These are phyloP conservation scores for Drosophila pseudoananassae DNA, from an alignment of 1,140 invertebrate genomes.

Conservation along the genomic window DNA sequence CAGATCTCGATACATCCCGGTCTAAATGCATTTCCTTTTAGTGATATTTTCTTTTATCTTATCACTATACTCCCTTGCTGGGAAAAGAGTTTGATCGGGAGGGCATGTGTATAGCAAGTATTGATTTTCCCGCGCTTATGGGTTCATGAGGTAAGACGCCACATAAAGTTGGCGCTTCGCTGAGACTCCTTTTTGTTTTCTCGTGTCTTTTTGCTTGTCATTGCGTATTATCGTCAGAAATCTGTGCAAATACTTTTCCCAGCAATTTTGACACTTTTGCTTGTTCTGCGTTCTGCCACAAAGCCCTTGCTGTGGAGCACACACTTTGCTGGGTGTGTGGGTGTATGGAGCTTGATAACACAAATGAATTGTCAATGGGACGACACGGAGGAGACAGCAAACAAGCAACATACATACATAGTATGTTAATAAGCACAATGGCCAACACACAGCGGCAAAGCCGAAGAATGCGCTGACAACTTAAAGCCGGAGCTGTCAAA, in stretches of 20 bases:
- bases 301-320: conserved; percentile 33
- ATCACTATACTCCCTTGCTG: no score
- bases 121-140: not conserved
- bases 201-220: conserved; percentile 30
- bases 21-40: not conserved
- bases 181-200: not conserved
- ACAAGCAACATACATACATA: conserved; percentile 46
- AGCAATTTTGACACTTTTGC: conserved; percentile 49
- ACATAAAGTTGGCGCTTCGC: not conserved
- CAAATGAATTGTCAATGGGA: conserved; percentile 76
- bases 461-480: conserved; percentile 75
- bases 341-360: conserved; percentile 43
- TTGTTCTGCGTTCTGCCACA: conserved; percentile 36
- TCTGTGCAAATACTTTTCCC: conserved; percentile 48
- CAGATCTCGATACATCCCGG: not conserved
- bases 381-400: conserved; percentile 51
- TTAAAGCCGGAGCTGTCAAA: conserved; percentile 77
- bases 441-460: conserved; percentile 23
- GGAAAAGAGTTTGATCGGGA: not conserved
- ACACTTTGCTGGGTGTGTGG: not conserved
- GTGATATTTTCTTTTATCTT: not conserved
- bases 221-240: conserved; percentile 40
- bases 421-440: conserved; percentile 73
- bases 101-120: not conserved
- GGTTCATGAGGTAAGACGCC: not conserved